phyloP scores from a whole-genome alignment of 2,113 vertebrate species.

The Myrmophylax atrothorax region DNA sequence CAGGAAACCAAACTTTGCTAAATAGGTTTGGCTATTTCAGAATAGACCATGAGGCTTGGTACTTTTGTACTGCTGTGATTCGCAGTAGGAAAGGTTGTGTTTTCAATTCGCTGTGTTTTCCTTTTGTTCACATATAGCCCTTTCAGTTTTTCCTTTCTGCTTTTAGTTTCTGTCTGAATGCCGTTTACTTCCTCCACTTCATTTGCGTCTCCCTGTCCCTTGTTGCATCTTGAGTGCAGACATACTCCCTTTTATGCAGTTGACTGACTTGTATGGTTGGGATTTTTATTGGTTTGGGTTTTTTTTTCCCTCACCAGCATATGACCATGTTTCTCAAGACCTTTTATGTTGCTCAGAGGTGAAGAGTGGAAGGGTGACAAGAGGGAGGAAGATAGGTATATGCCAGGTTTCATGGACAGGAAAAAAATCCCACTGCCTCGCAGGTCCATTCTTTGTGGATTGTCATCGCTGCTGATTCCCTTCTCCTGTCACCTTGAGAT shows the following conservation, averaged over 20 bases:
- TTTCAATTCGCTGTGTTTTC: neutral
- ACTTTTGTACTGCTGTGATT: conserved; percentile 1
- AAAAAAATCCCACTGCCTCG: neutral
- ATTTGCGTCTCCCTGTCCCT: neutral
- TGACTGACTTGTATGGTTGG: neutral
- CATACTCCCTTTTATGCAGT: conserved; percentile 46
- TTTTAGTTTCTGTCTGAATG: conserved; percentile 17
- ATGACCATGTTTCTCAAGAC: neutral
- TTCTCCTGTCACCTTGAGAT: neutral
- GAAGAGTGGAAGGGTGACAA: neutral
- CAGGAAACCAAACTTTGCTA: conserved; percentile 58
- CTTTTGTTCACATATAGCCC: neutral
- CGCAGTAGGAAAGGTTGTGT: neutral
- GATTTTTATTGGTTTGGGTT: neutral
- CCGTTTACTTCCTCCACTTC: neutral
- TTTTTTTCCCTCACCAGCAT: neutral
- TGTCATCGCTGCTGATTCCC: neutral
- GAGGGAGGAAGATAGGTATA: neutral
- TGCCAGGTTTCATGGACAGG: neutral
- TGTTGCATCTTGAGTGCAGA: neutral
- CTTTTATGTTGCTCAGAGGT: neutral
- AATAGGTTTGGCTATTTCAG: conserved; percentile 5
- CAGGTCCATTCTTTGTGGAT: neutral
- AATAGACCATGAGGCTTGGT: neutral
- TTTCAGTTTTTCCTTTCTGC: conserved; percentile 1